Base-by-base conservation (phyloP, 2,113 vertebrate species). In the Aptenodytes forsteri region DNA sequence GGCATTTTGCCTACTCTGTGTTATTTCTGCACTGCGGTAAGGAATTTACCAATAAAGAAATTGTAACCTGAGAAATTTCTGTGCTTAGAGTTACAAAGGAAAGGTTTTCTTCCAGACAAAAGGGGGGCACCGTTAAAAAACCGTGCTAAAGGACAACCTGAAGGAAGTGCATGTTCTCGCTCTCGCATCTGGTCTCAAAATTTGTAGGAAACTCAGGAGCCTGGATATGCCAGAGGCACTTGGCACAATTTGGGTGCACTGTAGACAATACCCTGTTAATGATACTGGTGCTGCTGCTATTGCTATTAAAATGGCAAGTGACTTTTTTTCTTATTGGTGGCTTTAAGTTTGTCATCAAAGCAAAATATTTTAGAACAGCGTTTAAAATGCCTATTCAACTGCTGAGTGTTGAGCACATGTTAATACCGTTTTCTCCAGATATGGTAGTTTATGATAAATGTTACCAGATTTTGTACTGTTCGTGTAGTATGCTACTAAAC, bases 391-490 rank as follows among this genome's bases (percentile, higher is more conserved):
- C 36, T 86, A 32, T 92, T 93, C 85, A 93, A 72, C 36, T 40
- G 89, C 93, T 89, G 93, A 93, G 90, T 93, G 95, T 83, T 96
- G 83, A 97, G 90, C 95, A 97, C 75, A 88, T 97, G 95, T 96
- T 97, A 96, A 94, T 95, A 47, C 54, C 26, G 15, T 96, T 97
- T 96, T 95, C 93, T 97, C 84, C 97, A 92, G 92, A 38, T 97
- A 89, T 90, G 80, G 88, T 92, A 88, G 94, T 95, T 96, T 95
- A 93, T 95, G 92, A 97, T 96, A 98, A 97, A 98, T 71, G 86
- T 79, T 96, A 94, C 96, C 93, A 95, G 92, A 85, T 94, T 97
- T 97, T 94, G 75, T 87, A 62, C 83, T 54, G 40, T 82, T 97
- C 50, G 2, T 86, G 80, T 94, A 97, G 87, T 83, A 64, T 81